Evolutionary conservation across 2,113 vertebrate genomes (phyloP), one percentile per base, ranked within the genome.

Genomic region (Polyodon spathula): DNA sequence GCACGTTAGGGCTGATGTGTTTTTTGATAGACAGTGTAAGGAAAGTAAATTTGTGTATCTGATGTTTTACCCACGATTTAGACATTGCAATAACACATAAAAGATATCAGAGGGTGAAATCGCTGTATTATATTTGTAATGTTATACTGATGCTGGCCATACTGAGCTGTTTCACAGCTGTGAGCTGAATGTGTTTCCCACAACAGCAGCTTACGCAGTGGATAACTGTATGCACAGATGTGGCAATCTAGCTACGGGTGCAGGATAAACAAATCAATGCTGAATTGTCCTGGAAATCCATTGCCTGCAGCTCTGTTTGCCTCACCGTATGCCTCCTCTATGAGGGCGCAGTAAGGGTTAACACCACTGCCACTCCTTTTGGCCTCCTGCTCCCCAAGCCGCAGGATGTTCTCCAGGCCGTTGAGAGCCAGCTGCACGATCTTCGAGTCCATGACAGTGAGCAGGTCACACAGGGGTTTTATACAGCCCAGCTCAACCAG

Each of bases 391-490:
- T 98, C 96, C 58, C 96, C 96, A 62, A 95, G 86, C 69, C 93
- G 85, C 74, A 98, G 80, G 76, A 98, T 97, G 72, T 97, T 98
- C 80, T 98, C 96, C 54, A 98, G 80, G 53, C 96, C 95, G 54
- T 92, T 98, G 60, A 98, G 81, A 10, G 96, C 93, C 74, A 98
- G 94, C 66, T 98, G 95, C 67, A 98, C 94, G 46, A 98, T 97
- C 84, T 98, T 98, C 60, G 94, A 92, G 76, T 98, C 96, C 96
- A 98, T 97, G 56, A 97, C 89, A 2, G 96, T 97, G 63, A 98
- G 94, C 51, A 98, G 89, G 77, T 98, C 96, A 46, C 96, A 98
- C 52, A 98, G 86, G 2, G 95, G 96, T 78, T 97, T 96, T 78
- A 98, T 95, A 71, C 94, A 98, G 57, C 95, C 93, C 51, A 94